Percentiles rank a stretch among this genome's conserved stretches.
Evolutionary conservation across 2,113 vertebrate species (phyloP).

Genomic region (Apus apus): DNA sequence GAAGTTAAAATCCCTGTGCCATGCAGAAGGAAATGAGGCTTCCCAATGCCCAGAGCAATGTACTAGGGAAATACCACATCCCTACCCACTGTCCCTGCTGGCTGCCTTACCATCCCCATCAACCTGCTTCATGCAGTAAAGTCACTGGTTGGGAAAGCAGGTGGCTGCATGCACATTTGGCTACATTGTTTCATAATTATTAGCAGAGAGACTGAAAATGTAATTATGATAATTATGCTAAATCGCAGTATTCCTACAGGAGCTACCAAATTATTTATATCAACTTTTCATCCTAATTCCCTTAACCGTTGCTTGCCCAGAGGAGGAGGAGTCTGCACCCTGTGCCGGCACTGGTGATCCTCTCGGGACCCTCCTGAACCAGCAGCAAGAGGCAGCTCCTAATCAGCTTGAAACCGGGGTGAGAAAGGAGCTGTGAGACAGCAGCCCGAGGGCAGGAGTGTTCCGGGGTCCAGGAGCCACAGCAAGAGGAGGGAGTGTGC

Average conservation of each 20-base stretch:
- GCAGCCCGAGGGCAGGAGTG: background rate
- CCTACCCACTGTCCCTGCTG: accelerated
- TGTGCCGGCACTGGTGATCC: background rate
- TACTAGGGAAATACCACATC: background rate
- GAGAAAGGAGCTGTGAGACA: background rate
- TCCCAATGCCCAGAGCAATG: background rate
- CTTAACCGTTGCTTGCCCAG: background rate
- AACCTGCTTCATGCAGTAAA: background rate
- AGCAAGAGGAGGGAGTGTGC: background rate
- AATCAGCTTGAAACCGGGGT: background rate
- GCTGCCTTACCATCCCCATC: background rate
- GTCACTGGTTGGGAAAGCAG: background rate
- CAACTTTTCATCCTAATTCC: slow-evolving; percentile 20
- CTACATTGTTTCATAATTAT: slow-evolving; percentile 25
- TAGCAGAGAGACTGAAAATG: slow-evolving; percentile 42
- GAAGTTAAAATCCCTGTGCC: background rate
- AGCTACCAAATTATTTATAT: slow-evolving; percentile 38
- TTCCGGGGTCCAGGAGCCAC: background rate
- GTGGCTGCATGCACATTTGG: background rate
- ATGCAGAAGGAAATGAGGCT: background rate
- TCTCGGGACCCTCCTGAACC: background rate
- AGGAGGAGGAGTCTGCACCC: background rate
- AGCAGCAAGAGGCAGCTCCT: background rate
- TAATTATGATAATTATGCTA: slow-evolving; percentile 51
- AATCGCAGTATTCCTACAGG: slow-evolving; percentile 28